Evolutionary conservation across 2,888 invertebrate species (phyloP).

Genomic region (Allolobophora icterica): DNA sequence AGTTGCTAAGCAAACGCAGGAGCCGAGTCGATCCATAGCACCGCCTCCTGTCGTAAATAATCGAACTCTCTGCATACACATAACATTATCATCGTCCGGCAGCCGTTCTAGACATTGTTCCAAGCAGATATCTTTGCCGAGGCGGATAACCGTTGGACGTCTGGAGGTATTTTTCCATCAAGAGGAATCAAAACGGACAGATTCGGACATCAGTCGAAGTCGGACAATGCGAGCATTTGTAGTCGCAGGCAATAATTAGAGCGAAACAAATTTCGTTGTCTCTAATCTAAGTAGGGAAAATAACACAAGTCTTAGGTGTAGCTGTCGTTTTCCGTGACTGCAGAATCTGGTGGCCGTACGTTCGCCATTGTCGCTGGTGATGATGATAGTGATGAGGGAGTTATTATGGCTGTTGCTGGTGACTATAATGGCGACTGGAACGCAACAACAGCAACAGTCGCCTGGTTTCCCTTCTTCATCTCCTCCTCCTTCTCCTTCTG

Average conservation of each 20-base stretch:
- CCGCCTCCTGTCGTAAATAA: neutral
- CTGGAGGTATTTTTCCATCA: conserved; percentile 6
- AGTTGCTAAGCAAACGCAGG: neutral
- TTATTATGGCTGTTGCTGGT: neutral
- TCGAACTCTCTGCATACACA: conserved; percentile 1
- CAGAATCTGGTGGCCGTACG: too few species aligned
- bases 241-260: too few species aligned
- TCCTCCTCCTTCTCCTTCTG: neutral
- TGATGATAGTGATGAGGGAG: neutral
- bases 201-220: too few species aligned
- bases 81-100: neutral
- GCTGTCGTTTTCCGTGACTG: too few species aligned
- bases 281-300: too few species aligned
- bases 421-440: neutral
- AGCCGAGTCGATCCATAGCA: neutral
- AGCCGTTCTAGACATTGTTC: neutral
- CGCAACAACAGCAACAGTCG: neutral
- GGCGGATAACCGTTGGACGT: neutral
- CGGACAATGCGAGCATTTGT: too few species aligned
- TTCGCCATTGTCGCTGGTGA: neutral
- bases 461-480: neutral
- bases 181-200: neutral
- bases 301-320: too few species aligned
- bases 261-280: too few species aligned
- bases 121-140: neutral